phyloP scores from a whole-genome alignment of 1,140 invertebrate genomes.

The Ctenoplectra terminalis region DNA sequence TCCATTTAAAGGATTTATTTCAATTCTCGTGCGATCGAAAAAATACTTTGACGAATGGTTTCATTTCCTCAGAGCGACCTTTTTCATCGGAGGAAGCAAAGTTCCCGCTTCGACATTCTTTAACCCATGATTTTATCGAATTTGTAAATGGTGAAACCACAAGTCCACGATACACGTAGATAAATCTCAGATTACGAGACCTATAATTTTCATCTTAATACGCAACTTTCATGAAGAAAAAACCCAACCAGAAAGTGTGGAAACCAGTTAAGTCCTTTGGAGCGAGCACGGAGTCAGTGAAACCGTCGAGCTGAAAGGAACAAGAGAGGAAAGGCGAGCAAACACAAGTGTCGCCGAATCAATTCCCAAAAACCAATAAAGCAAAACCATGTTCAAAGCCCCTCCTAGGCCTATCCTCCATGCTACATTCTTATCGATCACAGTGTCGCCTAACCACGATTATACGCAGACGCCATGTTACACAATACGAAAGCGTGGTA shows the following conservation, averaged over 20 bases:
- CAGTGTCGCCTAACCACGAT: neutral
- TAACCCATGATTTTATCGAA: neutral
- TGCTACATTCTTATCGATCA: neutral
- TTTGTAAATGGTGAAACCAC: too few species aligned
- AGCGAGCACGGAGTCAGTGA: too few species aligned
- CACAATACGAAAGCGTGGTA: conserved; percentile 1
- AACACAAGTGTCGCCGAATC: neutral
- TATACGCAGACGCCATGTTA: neutral
- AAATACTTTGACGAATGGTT: neutral
- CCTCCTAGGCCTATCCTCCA: neutral
- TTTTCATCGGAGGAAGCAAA: too few species aligned
- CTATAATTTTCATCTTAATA: neutral
- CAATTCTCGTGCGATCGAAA: too few species aligned
- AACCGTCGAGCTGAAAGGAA: neutral
- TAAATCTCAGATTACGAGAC: neutral
- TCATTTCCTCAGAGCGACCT: neutral
- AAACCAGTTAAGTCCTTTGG: neutral
- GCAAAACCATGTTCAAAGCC: neutral
- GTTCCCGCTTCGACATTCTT: too few species aligned
- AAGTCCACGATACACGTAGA: neutral
- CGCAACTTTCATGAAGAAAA: neutral
- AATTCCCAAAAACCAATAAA: neutral
- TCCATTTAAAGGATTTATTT: too few species aligned
- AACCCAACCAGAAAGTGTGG: neutral
- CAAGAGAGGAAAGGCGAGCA: too few species aligned